These are phyloP conservation scores for Coptodon rendalli DNA, from an alignment of 2,113 vertebrate genomes.

Conservation along the genomic window DNA sequence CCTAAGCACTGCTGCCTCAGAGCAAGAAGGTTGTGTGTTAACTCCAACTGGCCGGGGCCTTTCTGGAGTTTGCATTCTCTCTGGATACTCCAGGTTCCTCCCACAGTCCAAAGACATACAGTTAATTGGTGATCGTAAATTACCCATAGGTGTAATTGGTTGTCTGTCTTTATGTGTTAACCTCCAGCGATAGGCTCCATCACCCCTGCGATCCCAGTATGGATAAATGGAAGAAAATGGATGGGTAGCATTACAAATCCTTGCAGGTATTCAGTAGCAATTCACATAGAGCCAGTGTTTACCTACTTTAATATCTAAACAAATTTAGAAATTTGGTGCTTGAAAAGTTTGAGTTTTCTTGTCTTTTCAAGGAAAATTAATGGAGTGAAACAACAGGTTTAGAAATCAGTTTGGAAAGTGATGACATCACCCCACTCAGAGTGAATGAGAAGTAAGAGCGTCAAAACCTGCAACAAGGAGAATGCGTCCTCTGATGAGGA, in stretches of 20 bases:
- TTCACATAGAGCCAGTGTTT: neutral
- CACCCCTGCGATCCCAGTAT: fast-evolving
- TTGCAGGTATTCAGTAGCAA: neutral
- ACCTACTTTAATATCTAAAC: neutral
- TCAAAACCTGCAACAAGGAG: neutral
- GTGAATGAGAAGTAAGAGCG: neutral
- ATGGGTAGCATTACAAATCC: neutral
- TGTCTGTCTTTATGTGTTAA: neutral
- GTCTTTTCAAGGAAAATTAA: neutral
- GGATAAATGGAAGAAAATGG: neutral
- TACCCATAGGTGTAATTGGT: neutral
- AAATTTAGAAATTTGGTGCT: neutral
- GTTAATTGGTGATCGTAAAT: neutral
- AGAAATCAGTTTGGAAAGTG: neutral
- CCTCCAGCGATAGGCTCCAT: neutral
- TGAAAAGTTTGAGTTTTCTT: neutral
- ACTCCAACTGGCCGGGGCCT: neutral
- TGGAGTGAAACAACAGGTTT: neutral
- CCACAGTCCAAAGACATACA: neutral
- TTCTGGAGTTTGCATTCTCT: neutral
- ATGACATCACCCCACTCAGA: neutral
- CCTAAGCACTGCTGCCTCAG: neutral
- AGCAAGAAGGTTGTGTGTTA: neutral
- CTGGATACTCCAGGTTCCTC: neutral
- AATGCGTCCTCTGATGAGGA: neutral